These are phyloP conservation scores for Agraylea sexmaculata DNA, from an alignment of 1,140 invertebrate species.

Conservation along the genomic window DNA sequence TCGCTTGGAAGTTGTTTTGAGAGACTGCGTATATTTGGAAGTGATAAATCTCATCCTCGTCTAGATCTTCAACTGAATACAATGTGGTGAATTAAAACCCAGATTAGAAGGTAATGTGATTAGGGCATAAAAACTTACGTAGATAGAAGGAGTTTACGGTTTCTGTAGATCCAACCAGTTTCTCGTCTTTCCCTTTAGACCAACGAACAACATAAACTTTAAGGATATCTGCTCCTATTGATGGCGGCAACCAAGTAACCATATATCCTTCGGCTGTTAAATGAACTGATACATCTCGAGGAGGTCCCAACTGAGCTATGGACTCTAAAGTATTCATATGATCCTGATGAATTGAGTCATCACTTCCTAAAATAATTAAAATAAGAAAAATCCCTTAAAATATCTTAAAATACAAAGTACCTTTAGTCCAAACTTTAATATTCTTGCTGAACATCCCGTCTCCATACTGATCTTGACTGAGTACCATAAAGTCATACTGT, in stretches of 20 bases:
- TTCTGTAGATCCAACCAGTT: slow-evolving; percentile 45
- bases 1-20: slow-evolving; percentile 39
- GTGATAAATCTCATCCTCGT: slow-evolving; percentile 52
- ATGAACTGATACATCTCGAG: slow-evolving; percentile 52
- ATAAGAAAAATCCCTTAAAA: neutral
- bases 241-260: slow-evolving; percentile 61
- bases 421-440: slow-evolving; percentile 62
- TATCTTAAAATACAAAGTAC: slow-evolving; percentile 24
- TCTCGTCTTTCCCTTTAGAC: slow-evolving; percentile 44
- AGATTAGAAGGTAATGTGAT: too few relatives aligned
- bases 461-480: slow-evolving; percentile 75
- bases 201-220: slow-evolving; percentile 49
- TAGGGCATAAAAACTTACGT: too few relatives aligned
- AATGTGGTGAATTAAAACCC: too few relatives aligned
- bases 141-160: slow-evolving; percentile 50
- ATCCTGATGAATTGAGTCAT: neutral
- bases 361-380: neutral
- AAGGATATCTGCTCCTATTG: slow-evolving; percentile 42
- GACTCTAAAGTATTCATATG: slow-evolving; percentile 18
- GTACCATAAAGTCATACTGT: slow-evolving; percentile 83
- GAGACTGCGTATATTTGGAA: slow-evolving; percentile 54
- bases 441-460: slow-evolving; percentile 85
- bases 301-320: slow-evolving; percentile 43
- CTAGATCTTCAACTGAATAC: slow-evolving; percentile 46
- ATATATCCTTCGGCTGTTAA: slow-evolving; percentile 51